Base-by-base conservation (phyloP, 2,797 vertebrate genomes). In the Tachyglossus aculeatus region DNA sequence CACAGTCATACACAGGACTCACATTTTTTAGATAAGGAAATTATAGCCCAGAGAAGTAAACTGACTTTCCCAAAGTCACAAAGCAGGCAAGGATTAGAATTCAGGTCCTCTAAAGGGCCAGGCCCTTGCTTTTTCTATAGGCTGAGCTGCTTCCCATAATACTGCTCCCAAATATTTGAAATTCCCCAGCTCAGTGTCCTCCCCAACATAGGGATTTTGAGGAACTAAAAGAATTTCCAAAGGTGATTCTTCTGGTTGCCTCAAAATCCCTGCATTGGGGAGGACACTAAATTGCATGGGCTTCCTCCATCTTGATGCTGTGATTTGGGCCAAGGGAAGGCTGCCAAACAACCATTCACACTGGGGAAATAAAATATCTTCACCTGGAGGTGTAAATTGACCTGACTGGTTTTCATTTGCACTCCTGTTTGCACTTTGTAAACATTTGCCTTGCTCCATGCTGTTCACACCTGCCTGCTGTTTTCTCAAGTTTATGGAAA, bases 361-460 rank as follows among this genome's bases (percentile, higher is more conserved):
- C 76, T 50, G 62, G 80, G 85, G 85, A 82, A 81, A 83, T 76
- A 74, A 79, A 74, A 56, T 27, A 37, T 40, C 73, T 54, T 4
- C 21, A 69, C 39, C 37, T 41, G 25, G 51, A 59, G 72, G 78
- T 80, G 80, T 71, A 80, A 77, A 80, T 78, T 81, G 82, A 81
- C 85, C 82, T 19, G 59, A 64, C 32, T 74, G 18, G 0, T 27
- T 74, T 81, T 44, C n/a, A 55, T 60, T 71, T 33, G 73, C 82
- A 29, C 62, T 67, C 83, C 77, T 62, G 66, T 83, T 66, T 64
- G 80, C 85, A 76, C 80, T 83, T 64, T 56, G 80, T 87, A 81
- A 87, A 85, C 83, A 81, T 85, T 83, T 81, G 80, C 80, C 73
- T 48, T 75, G 80, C 71, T 14, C 27, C 85, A 76, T 1, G 47